phyloP scores from a whole-genome alignment of 2,888 invertebrate species.

The Eulithis testata region DNA sequence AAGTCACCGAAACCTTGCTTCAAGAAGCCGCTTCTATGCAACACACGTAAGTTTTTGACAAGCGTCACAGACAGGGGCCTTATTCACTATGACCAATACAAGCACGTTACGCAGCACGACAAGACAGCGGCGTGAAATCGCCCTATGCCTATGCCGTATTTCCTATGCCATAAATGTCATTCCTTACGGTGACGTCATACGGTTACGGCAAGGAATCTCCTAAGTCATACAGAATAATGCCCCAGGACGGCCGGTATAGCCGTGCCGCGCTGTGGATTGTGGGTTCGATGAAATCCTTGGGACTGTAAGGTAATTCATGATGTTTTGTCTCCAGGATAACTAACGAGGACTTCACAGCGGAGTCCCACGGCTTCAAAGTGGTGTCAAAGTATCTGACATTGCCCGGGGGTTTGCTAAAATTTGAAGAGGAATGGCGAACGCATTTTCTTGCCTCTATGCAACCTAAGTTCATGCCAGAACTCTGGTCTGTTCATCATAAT shows the following conservation, averaged over 20 bases:
- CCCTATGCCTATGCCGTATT: too few species aligned
- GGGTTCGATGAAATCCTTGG: too few species aligned
- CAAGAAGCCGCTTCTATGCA: constrained; percentile 76
- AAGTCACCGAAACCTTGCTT: constrained; percentile 79
- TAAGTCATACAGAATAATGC: too few species aligned
- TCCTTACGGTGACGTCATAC: too few species aligned
- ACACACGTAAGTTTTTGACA: constrained; percentile 65
- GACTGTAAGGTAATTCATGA: constrained; percentile 1
- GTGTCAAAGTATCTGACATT: constrained; percentile 82
- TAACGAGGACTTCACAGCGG: constrained; percentile 67
- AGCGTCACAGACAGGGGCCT: too few species aligned
- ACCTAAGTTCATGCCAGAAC: constrained; percentile 87
- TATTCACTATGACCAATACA: too few species aligned
- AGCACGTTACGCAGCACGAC: too few species aligned
- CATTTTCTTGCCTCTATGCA: constrained; percentile 90
- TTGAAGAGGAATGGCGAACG: constrained; percentile 90
- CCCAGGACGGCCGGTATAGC: too few species aligned
- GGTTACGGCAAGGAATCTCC: too few species aligned
- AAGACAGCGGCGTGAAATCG: too few species aligned
- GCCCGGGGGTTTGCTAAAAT: constrained; percentile 85
- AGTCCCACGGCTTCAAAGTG: constrained; percentile 84
- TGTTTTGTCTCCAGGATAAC: constrained; percentile 59
- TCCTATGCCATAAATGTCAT: too few species aligned
- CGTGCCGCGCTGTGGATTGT: too few species aligned
- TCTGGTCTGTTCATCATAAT: constrained; percentile 91